Percentiles rank a stretch among this genome's conserved stretches.
These are phyloP conservation scores for Epiperipatus broadwayi DNA, from an alignment of 2,888 invertebrate species.

Conservation along the genomic window DNA sequence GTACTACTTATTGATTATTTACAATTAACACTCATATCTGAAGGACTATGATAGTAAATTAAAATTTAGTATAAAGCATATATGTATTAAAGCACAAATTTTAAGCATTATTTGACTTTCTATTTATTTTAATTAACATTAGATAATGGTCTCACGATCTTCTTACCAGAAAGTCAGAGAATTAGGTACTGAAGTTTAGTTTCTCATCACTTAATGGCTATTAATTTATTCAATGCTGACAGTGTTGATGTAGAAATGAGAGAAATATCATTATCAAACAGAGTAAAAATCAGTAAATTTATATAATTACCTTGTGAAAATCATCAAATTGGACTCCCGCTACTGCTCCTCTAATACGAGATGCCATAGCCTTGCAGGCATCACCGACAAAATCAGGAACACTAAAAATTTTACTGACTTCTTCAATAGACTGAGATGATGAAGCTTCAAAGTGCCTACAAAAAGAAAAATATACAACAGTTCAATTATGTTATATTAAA, in stretches of 20 bases:
- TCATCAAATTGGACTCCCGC: constrained; percentile 34
- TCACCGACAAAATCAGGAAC: constrained; percentile 36
- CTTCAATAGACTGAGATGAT: constrained; percentile 21
- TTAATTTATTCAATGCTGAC: neutral
- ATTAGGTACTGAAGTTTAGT: too few species aligned
- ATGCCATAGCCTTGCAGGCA: constrained; percentile 34
- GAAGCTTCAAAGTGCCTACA: constrained; percentile 31
- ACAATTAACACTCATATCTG: too few species aligned
- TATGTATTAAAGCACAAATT: too few species aligned
- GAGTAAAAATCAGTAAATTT: too few species aligned
- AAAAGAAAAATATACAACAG: constrained; percentile 9
- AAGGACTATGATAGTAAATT: too few species aligned
- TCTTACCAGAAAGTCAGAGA: too few species aligned
- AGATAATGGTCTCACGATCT: too few species aligned
- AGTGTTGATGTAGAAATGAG: neutral
- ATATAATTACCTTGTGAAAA: constrained; percentile 33
- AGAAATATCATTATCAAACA: neutral
- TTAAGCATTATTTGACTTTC: too few species aligned
- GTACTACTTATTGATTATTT: too few species aligned
- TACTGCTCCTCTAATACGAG: constrained; percentile 32
- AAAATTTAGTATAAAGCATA: too few species aligned
- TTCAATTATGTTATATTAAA: neutral
- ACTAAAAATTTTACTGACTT: constrained; percentile 31
- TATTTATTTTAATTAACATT: too few species aligned
- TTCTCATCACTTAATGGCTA: neutral